phyloP scores from a whole-genome alignment of 2,113 vertebrate genomes.

The Agapornis roseicollis region DNA sequence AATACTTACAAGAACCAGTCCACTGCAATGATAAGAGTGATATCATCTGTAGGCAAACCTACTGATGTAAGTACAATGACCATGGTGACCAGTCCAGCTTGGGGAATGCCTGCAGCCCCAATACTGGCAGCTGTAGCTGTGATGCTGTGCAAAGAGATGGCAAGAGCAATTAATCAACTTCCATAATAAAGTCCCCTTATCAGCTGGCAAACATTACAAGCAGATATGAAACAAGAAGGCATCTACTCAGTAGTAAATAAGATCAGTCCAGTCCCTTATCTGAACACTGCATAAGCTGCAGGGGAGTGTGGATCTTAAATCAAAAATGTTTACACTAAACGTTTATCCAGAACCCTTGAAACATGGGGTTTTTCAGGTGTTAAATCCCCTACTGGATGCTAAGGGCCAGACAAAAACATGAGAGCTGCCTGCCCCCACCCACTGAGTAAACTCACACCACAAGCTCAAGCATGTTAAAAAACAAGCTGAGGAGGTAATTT shows the following conservation, averaged over 20 bases:
- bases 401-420: not conserved
- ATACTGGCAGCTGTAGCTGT: slow-evolving; percentile 97
- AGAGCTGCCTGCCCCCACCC: not conserved
- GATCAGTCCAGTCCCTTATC: not conserved
- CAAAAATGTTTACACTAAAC: not conserved
- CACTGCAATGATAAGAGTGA: slow-evolving; percentile 93
- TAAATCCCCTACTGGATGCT: not conserved
- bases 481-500: not conserved
- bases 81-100: slow-evolving; percentile 97
- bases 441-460: not conserved
- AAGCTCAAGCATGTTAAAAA: not conserved
- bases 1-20: slow-evolving; percentile 98
- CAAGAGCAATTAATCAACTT: not conserved
- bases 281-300: not conserved
- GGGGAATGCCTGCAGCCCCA: slow-evolving; percentile 95
- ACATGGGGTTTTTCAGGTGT: not conserved
- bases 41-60: slow-evolving; percentile 95
- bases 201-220: not conserved
- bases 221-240: not conserved
- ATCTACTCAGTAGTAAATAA: not conserved
- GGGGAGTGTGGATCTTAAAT: not conserved
- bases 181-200: not conserved
- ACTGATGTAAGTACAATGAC: slow-evolving; percentile 96
- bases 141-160: slow-evolving; percentile 78
- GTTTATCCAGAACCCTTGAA: not conserved